Conservation (phyloP, 2,113 vertebrate species). For the Felis catus region DNA sequence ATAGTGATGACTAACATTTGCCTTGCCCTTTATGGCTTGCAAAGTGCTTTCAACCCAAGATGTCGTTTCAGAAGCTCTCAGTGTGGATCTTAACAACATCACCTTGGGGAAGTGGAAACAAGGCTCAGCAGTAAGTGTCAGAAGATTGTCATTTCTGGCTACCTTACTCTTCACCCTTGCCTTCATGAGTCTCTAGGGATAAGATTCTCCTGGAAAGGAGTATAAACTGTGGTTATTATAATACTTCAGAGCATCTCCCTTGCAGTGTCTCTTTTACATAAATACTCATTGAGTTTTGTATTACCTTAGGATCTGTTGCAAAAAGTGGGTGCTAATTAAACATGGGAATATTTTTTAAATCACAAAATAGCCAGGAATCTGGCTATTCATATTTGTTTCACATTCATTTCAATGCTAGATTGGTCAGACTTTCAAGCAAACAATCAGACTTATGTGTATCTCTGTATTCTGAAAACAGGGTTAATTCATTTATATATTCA, state of each 20-base stretch:
- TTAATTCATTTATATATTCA: not conserved
- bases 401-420: not conserved
- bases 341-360: not conserved
- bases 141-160: not conserved
- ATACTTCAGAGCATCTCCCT: not conserved
- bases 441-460: not conserved
- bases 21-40: constrained; percentile 1
- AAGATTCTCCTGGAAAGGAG: not conserved
- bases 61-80: not conserved
- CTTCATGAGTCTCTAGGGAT: not conserved
- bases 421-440: not conserved
- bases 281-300: not conserved
- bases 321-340: not conserved
- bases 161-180: not conserved
- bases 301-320: not conserved
- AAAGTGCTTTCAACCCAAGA: constrained; percentile 1
- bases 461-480: not conserved
- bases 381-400: not conserved
- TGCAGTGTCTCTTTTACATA: not conserved
- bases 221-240: not conserved
- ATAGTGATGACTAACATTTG: constrained; percentile 39
- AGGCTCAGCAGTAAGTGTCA: not conserved
- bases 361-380: not conserved
- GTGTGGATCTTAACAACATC: not conserved
- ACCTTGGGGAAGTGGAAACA: not conserved